phyloP scores from a whole-genome alignment of 2,113 vertebrate genomes.

The Trogon surrucura region DNA sequence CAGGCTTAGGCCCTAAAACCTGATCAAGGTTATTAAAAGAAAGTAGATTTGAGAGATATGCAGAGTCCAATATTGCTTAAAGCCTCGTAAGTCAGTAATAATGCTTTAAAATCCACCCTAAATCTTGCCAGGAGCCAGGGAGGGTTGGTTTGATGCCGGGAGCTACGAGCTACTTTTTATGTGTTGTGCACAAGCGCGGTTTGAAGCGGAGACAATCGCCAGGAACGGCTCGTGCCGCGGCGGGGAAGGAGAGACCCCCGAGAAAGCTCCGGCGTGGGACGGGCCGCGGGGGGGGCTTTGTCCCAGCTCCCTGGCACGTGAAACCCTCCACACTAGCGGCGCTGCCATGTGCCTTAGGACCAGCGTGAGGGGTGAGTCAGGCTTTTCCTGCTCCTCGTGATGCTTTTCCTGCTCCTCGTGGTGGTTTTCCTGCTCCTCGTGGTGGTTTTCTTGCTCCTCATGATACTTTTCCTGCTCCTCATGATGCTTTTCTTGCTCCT shows the following conservation, averaged over 20 bases:
- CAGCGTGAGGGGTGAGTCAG: background rate
- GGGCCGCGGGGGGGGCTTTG: fast-evolving
- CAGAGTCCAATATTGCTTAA: conserved; percentile 53
- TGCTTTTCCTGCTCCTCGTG: no score
- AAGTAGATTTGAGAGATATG: conserved; percentile 45
- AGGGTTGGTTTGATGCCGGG: background rate
- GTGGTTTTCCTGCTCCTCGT: background rate
- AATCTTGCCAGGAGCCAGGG: background rate
- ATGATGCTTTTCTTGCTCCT: background rate
- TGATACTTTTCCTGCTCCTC: background rate
- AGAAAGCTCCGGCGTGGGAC: background rate
- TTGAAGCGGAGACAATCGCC: fast-evolving
- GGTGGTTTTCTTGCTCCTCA: background rate
- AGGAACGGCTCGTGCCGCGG: fast-evolving
- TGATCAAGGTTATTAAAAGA: background rate
- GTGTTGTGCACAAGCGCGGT: background rate
- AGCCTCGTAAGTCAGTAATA: conserved; percentile 54
- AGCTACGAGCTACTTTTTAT: background rate
- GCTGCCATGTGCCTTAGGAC: background rate
- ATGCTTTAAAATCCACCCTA: conserved; percentile 12
- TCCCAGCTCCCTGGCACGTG: background rate
- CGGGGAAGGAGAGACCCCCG: background rate
- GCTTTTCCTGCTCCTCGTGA: background rate
- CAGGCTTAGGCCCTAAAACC: conserved; percentile 43
- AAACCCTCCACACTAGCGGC: background rate